Base-by-base conservation (phyloP, 2,113 vertebrate species). In the Nansenia antarctica region DNA sequence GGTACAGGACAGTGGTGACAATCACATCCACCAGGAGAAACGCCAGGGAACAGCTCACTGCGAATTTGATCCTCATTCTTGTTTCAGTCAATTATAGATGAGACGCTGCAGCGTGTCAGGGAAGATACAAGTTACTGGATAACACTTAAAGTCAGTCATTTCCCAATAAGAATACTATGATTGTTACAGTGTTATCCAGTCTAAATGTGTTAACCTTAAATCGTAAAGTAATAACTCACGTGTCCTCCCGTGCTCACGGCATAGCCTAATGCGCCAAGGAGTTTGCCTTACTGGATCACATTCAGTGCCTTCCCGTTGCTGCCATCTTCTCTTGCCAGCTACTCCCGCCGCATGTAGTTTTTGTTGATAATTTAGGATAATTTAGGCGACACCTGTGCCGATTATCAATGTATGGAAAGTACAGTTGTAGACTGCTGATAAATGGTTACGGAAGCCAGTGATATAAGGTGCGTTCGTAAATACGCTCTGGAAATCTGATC, bases 1-100 rank as follows among this genome's bases (percentile, higher is more conserved):
- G 11, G 27, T 95, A 99, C 20, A 98, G 89, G 70, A 95, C 76
- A 0, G 95, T 96, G 77, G 94, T 94, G 80, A 95, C 53, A 2
- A 87, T 69, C 2, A 93, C 3, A 1, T 98, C 96, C 14, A 90
- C 57, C 0, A 93, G 76, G n/a, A 86, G 78, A 76, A 89, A 95
- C 0, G 75, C 62, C 73, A 96, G 72, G 0, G 89, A 89, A 82
- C 84, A 86, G 67, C 77, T 84, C 70, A 95, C 88, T 0, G 87
- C 76, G 60, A 90, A 88, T 87, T 76, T 87, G 74, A 89, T 76
- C 0, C 73, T 88, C 96, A 99, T 98, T 78, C 6, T 26, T 20
- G 31, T 34, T 35, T 22, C 6, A 58, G 54, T 27, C 24, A 24
- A 54, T 54, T 3, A 1, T n/a, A 9, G 52, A n/a, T 7, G 45